These are phyloP conservation scores for Nannobrachium achirus DNA, from an alignment of 2,113 vertebrate genomes.

Conservation along the genomic window DNA sequence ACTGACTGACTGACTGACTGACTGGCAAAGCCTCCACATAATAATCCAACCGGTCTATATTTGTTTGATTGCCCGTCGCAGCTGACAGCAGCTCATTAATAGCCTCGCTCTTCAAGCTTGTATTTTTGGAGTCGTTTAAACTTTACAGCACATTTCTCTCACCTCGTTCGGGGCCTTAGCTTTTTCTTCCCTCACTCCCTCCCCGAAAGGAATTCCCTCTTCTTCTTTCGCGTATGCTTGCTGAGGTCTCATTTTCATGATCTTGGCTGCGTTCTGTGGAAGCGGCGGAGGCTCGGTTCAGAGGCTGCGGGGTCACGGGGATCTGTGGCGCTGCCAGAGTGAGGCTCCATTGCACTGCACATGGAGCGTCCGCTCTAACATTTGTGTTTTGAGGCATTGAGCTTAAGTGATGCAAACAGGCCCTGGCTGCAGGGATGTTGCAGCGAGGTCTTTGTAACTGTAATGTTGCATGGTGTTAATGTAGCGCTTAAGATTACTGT, in stretches of 20 bases:
- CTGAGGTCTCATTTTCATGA: conserved; percentile 4
- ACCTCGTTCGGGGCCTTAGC: conserved; percentile 25
- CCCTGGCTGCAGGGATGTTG: conserved; percentile 28
- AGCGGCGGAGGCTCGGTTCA: conserved; percentile 53
- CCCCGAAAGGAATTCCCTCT: conserved; percentile 1
- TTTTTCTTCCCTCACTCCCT: neutral
- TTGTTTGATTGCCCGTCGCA: conserved; percentile 62
- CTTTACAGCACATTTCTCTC: conserved; percentile 39
- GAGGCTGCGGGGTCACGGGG: conserved; percentile 45
- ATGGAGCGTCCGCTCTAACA: conserved; percentile 71
- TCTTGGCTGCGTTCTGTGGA: conserved; percentile 43
- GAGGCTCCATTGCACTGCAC: conserved; percentile 74
- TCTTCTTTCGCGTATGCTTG: conserved; percentile 31
- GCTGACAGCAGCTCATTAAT: conserved; percentile 64
- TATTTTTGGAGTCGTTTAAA: conserved; percentile 53
- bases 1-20: no score
- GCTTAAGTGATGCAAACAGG: conserved; percentile 71
- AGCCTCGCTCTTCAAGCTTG: conserved; percentile 15
- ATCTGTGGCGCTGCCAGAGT: conserved; percentile 38
- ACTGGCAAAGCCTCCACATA: conserved; percentile 17
- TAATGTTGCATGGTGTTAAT: neutral
- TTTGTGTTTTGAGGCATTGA: conserved; percentile 79
- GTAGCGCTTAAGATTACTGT: neutral
- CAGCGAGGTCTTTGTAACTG: neutral
- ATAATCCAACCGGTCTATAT: conserved; percentile 54